Evolutionary conservation across 1,140 invertebrate genomes (phyloP), one percentile per base, ranked within the genome.

Genomic region (Drosophila lini): DNA sequence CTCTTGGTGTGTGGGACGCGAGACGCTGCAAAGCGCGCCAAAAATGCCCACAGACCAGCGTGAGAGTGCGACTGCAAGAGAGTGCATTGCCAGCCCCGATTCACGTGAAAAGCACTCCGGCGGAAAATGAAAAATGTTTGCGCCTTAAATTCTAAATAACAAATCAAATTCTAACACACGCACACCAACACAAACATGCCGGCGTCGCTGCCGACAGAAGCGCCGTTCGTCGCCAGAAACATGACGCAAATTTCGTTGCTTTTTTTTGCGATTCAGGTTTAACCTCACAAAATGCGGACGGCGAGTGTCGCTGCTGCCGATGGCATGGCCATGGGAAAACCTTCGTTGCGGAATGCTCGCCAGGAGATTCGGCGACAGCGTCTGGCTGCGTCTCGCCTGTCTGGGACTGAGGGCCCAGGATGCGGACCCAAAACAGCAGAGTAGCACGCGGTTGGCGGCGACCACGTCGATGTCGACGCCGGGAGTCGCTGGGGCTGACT

Each of bases 21-120:
- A 52, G 77, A 65, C 59, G 63, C 48, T 42, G 63, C 65, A 79
- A 86, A 81, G 78, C 82, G 82, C 82, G 82, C 82, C 75, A 86
- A 86, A 84, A 84, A 47, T 48, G 47, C 63, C 69, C 10, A 19
- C 10, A 19, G 48, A 13, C 50, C 3, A 13, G 32, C n/a, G 52
- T 9, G 34, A 38, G 32, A 53, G 32, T 53, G 71, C 69, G 57
- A 58, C 63, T 74, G 79, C 57, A 8, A 28, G 41, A 41, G 42
- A 74, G 55, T 22, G 41, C 53, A 28, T 31, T 16, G 34, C 41
- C 31, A 74, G 57, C 9, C 15, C 4, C n/a, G 13, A n/a, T 69
- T 65, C 65, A 69, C 65, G 65, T 69, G 61, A 69, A 77, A 73
- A 70, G 44, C 28, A 59, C 42, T 64, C 57, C 63, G 58, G 36